Conservation (phyloP, 2,797 vertebrate genomes). For the Anableps anableps region DNA sequence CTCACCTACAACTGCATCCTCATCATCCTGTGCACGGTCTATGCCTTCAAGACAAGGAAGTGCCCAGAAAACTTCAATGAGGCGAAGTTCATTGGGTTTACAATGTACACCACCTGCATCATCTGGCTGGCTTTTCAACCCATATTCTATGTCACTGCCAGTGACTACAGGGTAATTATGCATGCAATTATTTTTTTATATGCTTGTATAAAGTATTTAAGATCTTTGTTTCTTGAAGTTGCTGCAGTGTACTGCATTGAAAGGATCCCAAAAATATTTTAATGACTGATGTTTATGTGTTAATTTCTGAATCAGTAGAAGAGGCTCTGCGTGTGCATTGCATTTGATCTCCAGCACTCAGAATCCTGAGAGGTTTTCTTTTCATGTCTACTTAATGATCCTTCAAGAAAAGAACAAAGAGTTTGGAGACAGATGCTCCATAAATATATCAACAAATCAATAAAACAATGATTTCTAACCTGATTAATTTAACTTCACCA, state of each 20-base stretch:
- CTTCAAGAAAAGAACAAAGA: slow-evolving; percentile 68
- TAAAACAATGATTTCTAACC: not conserved
- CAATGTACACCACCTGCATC: slow-evolving; percentile 99
- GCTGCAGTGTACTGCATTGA: slow-evolving; percentile 3
- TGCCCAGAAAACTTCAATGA: slow-evolving; percentile 99
- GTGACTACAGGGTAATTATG: slow-evolving; percentile 93
- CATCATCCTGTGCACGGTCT: slow-evolving; percentile 96
- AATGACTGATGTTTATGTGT: slow-evolving; percentile 45
- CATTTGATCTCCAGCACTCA: slow-evolving; percentile 65
- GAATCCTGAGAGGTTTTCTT: slow-evolving; percentile 58
- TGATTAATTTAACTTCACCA: slow-evolving; percentile 30
- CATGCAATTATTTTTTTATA: not conserved
- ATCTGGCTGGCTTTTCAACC: slow-evolving; percentile 99
- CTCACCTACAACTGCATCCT: slow-evolving; percentile 97
- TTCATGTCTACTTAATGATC: slow-evolving; percentile 58
- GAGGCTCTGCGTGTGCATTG: slow-evolving; percentile 59
- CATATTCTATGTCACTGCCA: slow-evolving; percentile 98
- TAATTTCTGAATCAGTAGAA: slow-evolving; percentile 33
- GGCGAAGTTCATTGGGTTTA: slow-evolving; percentile 99
- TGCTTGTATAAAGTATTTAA: slow-evolving; percentile 8
- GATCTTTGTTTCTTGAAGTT: slow-evolving; percentile 6
- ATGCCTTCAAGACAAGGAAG: slow-evolving; percentile 98
- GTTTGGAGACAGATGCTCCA: slow-evolving; percentile 33
- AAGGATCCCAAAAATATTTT: slow-evolving; percentile 51
- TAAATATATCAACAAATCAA: slow-evolving; percentile 48